phyloP scores from a whole-genome alignment of 2,888 invertebrate genomes.

The Rhingia rostrata region DNA sequence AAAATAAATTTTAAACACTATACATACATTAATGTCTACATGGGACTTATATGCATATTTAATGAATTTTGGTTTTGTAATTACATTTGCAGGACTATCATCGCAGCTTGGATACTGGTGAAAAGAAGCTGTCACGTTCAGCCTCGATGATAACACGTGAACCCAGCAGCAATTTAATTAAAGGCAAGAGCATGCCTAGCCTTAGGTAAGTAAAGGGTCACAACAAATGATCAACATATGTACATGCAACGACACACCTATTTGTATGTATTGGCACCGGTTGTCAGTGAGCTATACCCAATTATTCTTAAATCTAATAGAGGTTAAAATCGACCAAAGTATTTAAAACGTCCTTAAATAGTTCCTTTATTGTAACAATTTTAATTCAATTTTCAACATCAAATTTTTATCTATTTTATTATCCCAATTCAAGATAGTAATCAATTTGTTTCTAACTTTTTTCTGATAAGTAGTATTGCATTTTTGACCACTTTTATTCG shows the following conservation, averaged over 20 bases:
- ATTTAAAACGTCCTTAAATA: too few relatives aligned
- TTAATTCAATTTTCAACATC: too few relatives aligned
- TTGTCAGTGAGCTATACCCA: constrained; percentile 9
- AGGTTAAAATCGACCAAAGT: too few relatives aligned
- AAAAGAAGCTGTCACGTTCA: constrained; percentile 89
- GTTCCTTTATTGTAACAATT: too few relatives aligned
- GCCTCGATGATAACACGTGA: constrained; percentile 87
- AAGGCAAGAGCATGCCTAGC: constrained; percentile 98
- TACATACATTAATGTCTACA: constrained; percentile 42
- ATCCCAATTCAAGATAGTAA: too few relatives aligned
- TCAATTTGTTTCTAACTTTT: too few relatives aligned
- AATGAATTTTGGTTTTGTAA: not conserved
- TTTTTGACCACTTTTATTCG: too few relatives aligned
- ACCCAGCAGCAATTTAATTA: constrained; percentile 89
- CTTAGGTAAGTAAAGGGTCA: constrained; percentile 87
- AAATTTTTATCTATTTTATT: too few relatives aligned
- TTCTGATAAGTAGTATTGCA: too few relatives aligned
- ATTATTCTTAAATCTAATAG: too few relatives aligned
- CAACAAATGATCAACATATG: constrained; percentile 10
- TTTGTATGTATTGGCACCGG: constrained; percentile 51
- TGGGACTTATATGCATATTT: not conserved
- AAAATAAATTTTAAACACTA: constrained; percentile 9
- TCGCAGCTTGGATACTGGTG: constrained; percentile 91
- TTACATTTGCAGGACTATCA: constrained; percentile 87
- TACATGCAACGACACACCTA: not conserved